Conservation (phyloP, 2,113 vertebrate species). For the Himantopus leucocephalus region DNA sequence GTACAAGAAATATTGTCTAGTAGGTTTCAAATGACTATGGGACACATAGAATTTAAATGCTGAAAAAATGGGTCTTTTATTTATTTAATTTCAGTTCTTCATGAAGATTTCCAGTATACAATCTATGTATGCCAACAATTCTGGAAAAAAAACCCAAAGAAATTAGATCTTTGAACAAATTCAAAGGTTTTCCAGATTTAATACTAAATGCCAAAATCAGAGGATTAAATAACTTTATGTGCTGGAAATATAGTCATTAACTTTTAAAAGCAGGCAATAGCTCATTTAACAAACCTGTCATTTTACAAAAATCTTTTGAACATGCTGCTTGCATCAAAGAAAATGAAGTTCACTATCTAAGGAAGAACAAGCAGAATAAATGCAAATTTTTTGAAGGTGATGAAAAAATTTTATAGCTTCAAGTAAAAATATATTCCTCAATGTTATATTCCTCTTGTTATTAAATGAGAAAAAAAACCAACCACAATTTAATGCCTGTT, state of each 20-base stretch:
- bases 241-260: not conserved
- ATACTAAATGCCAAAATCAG: not conserved
- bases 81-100: not conserved
- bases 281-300: not conserved
- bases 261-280: not conserved
- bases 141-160: not conserved
- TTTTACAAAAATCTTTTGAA: constrained; percentile 1
- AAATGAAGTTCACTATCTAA: not conserved
- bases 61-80: not conserved
- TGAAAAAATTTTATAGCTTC: not conserved
- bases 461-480: not conserved
- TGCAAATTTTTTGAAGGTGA: not conserved
- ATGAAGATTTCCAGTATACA: not conserved
- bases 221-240: not conserved
- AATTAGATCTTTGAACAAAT: not conserved
- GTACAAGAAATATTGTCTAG: not conserved
- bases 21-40: not conserved
- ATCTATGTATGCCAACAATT: not conserved
- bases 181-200: not conserved
- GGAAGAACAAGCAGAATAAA: not conserved
- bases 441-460: not conserved
- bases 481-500: not conserved
- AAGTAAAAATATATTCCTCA: not conserved
- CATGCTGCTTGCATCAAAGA: not conserved
- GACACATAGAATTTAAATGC: not conserved